Evolutionary conservation across 2,888 invertebrate genomes (phyloP).

Genomic region (Orchesellides sinensis): DNA sequence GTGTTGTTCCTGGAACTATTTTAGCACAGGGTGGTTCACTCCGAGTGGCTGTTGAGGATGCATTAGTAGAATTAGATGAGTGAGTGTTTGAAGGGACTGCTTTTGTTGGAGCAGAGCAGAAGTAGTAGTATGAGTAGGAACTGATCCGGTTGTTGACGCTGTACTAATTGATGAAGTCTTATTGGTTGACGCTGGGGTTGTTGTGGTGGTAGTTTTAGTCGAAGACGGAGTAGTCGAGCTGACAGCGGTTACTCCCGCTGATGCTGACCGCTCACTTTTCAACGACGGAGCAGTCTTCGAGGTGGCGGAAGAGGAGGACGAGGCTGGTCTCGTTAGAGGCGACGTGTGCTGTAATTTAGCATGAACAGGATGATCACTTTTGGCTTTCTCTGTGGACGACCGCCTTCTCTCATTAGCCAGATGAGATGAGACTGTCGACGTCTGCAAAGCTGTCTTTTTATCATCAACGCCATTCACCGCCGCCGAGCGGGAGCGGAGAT

Average conservation of each 20-base stretch:
- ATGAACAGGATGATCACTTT: constrained; percentile 20
- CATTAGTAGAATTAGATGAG: no score
- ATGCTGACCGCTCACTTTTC: constrained; percentile 39
- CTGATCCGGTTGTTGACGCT: background rate
- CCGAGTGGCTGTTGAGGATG: constrained; percentile 38
- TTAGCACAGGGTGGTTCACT: constrained; percentile 73
- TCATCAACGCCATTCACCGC: constrained; percentile 61
- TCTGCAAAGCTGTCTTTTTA: constrained; percentile 41
- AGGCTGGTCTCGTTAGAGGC: constrained; percentile 18
- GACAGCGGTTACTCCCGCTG: background rate
- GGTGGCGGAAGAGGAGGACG: background rate
- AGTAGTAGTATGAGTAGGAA: background rate
- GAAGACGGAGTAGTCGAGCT: constrained; percentile 31
- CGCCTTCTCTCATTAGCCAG: constrained; percentile 40
- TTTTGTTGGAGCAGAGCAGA: background rate
- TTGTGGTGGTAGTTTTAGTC: constrained; percentile 11
- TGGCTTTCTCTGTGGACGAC: constrained; percentile 43
- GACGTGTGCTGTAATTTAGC: constrained; percentile 33
- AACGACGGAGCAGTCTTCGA: constrained; percentile 34
- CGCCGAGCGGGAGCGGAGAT: constrained; percentile 53
- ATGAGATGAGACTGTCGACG: background rate
- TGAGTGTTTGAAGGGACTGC: constrained; percentile 6
- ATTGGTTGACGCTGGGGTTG: constrained; percentile 18
- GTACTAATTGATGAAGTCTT: constrained; percentile 8
- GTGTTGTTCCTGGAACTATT: constrained; percentile 79